Percentiles rank a stretch among this genome's conserved stretches.
These are phyloP conservation scores for Tridacna crocea DNA, from an alignment of 2,888 invertebrate species.

Conservation along the genomic window DNA sequence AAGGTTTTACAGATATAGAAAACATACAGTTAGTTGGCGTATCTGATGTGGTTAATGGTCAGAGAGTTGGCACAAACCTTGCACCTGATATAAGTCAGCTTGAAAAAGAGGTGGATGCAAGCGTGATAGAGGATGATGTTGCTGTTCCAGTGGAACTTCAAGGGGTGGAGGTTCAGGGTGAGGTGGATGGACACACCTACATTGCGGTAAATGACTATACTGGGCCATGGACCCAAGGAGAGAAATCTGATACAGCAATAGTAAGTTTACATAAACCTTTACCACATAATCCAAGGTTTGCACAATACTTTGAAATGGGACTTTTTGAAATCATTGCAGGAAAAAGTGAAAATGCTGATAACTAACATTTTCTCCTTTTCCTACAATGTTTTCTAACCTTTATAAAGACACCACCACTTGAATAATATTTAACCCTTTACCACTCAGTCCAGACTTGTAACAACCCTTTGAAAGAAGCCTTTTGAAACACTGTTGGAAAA, in stretches of 20 bases:
- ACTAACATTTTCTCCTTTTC: neutral
- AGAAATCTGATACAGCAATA: neutral
- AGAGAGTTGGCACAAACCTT: conserved; percentile 31
- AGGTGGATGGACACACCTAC: conserved; percentile 49
- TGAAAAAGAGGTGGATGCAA: conserved; percentile 49
- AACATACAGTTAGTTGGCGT: conserved; percentile 25
- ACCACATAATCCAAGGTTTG: no score
- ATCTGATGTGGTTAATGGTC: conserved; percentile 31
- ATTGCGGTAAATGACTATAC: conserved; percentile 55
- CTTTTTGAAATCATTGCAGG: neutral
- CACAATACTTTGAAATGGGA: neutral
- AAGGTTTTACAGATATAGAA: conserved; percentile 49
- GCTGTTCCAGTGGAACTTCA: conserved; percentile 55
- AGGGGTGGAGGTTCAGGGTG: conserved; percentile 56
- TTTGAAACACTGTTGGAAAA: no score
- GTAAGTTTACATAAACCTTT: no score
- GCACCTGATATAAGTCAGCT: conserved; percentile 54
- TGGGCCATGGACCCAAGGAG: conserved; percentile 14
- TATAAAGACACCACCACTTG: neutral
- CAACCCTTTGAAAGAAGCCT: no score
- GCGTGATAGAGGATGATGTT: conserved; percentile 44
- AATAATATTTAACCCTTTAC: neutral
- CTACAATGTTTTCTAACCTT: neutral
- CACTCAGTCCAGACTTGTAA: no score
- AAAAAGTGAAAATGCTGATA: neutral